phyloP scores from a whole-genome alignment of 1,140 invertebrate genomes.

The Micrasema longulum region DNA sequence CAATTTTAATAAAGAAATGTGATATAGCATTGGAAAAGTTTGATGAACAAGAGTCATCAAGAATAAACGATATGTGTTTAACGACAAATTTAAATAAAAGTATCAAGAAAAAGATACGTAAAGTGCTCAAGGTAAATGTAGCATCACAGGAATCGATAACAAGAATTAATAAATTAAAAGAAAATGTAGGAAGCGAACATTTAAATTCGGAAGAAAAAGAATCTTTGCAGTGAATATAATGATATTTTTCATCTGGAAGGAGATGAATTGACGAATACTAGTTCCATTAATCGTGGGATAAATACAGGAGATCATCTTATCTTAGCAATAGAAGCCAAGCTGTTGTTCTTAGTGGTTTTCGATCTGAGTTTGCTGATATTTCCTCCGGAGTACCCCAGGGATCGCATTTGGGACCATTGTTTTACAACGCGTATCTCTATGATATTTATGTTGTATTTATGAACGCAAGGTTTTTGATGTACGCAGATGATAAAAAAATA shows the following conservation, averaged over 20 bases:
- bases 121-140: not conserved
- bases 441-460: no score
- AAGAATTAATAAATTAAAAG: conserved; percentile 14
- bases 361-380: no score
- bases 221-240: conserved; percentile 35
- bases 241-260: no score
- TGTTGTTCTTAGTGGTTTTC: no score
- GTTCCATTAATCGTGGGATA: conserved; percentile 55
- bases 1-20: conserved; percentile 8
- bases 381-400: no score
- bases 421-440: no score
- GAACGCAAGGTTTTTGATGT: no score
- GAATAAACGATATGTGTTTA: not conserved
- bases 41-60: conserved; percentile 17
- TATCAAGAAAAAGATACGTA: not conserved
- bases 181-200: conserved; percentile 42
- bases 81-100: not conserved
- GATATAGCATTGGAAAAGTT: conserved; percentile 9
- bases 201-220: conserved; percentile 50
- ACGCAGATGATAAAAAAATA: no score
- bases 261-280: conserved; percentile 37
- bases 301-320: conserved; percentile 47
- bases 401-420: no score
- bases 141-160: not conserved
- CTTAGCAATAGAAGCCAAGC: no score